These are phyloP conservation scores for Sigmodon hispidus DNA, from an alignment of 2,113 vertebrate genomes.

Conservation along the genomic window DNA sequence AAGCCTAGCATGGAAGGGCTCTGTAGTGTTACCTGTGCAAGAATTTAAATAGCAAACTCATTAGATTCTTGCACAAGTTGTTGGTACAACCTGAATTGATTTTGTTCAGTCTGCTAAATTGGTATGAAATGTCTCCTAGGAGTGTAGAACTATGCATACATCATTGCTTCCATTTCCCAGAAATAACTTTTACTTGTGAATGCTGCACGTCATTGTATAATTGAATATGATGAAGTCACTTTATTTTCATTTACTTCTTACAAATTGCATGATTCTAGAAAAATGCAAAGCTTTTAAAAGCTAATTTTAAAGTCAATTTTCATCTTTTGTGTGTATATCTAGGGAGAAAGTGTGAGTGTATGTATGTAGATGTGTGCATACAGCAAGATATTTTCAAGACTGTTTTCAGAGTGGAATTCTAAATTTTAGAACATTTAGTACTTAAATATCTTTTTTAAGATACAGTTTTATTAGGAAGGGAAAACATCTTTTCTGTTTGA, in stretches of 20 bases:
- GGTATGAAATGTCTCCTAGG: not conserved
- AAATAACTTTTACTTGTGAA: not conserved
- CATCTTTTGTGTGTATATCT: not conserved
- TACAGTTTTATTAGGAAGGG: not conserved
- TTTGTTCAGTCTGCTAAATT: constrained; percentile 24
- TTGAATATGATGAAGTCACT: not conserved
- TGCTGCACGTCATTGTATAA: not conserved
- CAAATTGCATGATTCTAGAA: not conserved
- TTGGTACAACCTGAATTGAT: not conserved
- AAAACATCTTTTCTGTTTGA: not conserved
- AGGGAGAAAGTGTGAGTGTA: not conserved
- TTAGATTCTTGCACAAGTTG: constrained; percentile 9
- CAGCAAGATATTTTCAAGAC: not conserved
- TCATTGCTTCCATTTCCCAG: not conserved
- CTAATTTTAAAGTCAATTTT: not conserved
- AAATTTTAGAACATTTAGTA: not conserved
- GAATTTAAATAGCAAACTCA: not conserved
- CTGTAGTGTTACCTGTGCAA: not conserved
- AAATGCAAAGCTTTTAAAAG: constrained; percentile 5
- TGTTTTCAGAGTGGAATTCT: not conserved
- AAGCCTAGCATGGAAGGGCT: not conserved
- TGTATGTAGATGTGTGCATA: not conserved
- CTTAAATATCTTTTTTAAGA: not conserved
- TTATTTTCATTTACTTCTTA: not conserved
- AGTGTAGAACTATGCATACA: not conserved